A percentile compares a stretch with the other conserved stretches of the same genome.
Conservation (phyloP, 2,797 vertebrate genomes). For the Erethizon dorsatum region DNA sequence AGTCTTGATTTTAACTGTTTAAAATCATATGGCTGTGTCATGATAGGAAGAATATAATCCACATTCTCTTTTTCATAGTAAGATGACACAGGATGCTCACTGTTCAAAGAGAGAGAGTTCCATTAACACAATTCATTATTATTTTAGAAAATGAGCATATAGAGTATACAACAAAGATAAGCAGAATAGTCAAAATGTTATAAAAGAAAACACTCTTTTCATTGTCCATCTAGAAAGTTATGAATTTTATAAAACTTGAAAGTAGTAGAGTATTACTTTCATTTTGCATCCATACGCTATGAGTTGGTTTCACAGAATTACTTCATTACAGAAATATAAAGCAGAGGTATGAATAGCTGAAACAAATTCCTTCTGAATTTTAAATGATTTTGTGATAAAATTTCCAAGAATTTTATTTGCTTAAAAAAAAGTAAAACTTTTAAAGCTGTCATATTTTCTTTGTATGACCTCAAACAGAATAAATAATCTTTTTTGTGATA, state of each 20-base stretch:
- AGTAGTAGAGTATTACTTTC: background rate
- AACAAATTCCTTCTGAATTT: constrained; percentile 39
- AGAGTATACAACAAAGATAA: background rate
- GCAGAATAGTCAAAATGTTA: constrained; percentile 54
- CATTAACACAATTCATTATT: constrained; percentile 29
- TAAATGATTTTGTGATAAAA: constrained; percentile 38
- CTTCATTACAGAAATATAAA: constrained; percentile 57
- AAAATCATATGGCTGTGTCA: constrained; percentile 97
- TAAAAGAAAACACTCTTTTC: constrained; percentile 51
- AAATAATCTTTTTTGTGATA: background rate
- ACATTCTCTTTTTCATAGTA: constrained; percentile 94
- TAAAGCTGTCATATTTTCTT: background rate
- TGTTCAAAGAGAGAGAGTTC: constrained; percentile 87
- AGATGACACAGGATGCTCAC: constrained; percentile 94
- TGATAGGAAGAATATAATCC: constrained; percentile 95
- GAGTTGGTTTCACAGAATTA: constrained; percentile 19
- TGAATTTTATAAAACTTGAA: constrained; percentile 40
- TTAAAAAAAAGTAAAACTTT: background rate
- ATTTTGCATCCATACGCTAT: constrained; percentile 35
- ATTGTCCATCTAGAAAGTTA: constrained; percentile 37
- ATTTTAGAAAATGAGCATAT: constrained; percentile 11
- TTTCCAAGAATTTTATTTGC: constrained; percentile 20
- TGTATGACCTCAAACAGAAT: background rate
- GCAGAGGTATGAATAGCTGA: background rate
- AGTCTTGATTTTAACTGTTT: constrained; percentile 94